A percentile compares a stretch with the other conserved stretches of the same genome.
phyloP scores from a whole-genome alignment of 2,888 invertebrate species.

The Agonum fuliginosum region DNA sequence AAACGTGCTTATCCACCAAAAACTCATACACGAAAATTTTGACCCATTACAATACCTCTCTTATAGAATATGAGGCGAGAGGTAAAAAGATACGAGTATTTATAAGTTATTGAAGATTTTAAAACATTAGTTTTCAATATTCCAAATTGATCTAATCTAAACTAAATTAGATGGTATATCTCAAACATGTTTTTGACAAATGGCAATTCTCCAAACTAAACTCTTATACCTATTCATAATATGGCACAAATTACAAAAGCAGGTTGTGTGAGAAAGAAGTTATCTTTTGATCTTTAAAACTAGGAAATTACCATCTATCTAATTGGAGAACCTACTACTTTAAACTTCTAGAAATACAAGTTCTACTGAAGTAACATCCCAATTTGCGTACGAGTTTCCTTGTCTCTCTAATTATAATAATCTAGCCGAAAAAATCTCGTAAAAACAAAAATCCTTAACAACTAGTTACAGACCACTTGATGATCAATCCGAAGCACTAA shows the following conservation, averaged over 20 bases:
- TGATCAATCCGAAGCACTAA: constrained; percentile 47
- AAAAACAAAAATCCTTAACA: neutral
- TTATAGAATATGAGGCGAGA: no score
- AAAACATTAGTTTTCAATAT: no score
- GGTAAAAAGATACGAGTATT: no score
- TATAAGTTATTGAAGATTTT: no score
- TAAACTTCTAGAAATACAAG: neutral
- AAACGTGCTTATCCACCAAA: no score
- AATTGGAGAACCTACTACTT: constrained; percentile 45
- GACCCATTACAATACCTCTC: no score
- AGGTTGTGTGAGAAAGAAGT: neutral
- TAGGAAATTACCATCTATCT: neutral
- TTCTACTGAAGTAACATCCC: constrained; percentile 13
- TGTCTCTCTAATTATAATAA: neutral
- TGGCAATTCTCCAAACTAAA: neutral
- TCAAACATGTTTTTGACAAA: no score
- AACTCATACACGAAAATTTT: no score
- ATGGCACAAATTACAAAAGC: neutral
- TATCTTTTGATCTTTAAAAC: neutral
- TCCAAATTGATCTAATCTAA: no score
- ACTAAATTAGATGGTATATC: no score
- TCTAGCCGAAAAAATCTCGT: neutral
- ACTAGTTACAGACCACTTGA: neutral
- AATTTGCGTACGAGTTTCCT: constrained; percentile 35
- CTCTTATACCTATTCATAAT: no score